A percentile compares a stretch with the other conserved stretches of the same genome.
These are phyloP conservation scores for Fregetta grallaria DNA, from an alignment of 2,113 vertebrate genomes.

Conservation along the genomic window DNA sequence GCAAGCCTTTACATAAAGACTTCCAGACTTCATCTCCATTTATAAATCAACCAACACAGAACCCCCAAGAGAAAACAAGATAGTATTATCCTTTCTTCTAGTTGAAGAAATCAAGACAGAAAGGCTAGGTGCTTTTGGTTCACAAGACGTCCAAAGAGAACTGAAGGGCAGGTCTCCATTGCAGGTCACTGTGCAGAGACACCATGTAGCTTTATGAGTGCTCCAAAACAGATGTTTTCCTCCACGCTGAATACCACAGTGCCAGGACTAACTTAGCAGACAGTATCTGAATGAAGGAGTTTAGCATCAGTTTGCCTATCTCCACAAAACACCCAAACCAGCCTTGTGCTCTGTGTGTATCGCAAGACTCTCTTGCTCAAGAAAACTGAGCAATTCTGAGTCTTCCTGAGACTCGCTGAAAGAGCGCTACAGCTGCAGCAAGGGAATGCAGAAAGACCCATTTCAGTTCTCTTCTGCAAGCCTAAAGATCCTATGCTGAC, in stretches of 20 bases:
- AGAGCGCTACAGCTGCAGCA: not conserved
- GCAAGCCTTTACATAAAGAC: not conserved
- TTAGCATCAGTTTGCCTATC: not conserved
- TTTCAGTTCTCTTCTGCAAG: not conserved
- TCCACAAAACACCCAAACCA: not conserved
- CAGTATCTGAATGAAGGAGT: not conserved
- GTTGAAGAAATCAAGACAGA: not conserved
- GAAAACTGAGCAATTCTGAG: not conserved
- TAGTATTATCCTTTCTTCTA: not conserved
- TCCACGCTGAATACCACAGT: not conserved
- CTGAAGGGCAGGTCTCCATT: not conserved
- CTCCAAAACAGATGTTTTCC: not conserved
- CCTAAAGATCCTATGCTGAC: not conserved
- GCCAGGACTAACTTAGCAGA: not conserved
- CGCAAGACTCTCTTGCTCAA: not conserved
- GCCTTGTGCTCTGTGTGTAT: not conserved
- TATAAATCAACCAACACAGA: not conserved
- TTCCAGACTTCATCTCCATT: not conserved
- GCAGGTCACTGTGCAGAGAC: not conserved
- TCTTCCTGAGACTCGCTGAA: not conserved
- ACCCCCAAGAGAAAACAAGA: not conserved
- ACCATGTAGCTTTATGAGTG: not conserved
- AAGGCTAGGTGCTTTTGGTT: not conserved
- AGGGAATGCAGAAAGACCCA: not conserved
- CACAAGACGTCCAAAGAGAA: not conserved